Evolutionary conservation across 1,140 invertebrate species (phyloP), one percentile per base, ranked within the genome.

Genomic region (Parasteatoda tepidariorum): DNA sequence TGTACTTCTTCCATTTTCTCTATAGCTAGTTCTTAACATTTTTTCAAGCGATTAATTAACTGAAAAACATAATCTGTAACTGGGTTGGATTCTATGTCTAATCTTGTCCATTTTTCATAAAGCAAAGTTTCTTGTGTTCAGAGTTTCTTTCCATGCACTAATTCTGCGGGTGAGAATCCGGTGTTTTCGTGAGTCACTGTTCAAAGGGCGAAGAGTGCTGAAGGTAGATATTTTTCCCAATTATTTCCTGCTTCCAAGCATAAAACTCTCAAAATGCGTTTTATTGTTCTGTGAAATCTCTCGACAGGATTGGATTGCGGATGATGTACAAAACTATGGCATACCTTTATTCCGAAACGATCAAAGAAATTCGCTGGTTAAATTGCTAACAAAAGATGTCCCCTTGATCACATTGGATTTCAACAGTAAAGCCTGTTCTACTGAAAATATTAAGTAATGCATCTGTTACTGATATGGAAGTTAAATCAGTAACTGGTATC

Each of bases 61-160:
- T 41, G n/a, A n/a, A 76, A 76, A 6, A 62, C 57, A 11, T 76
- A 64, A 28, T 76, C 73, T 3, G 73, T 64, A 15, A 62, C 57
- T 24, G 22, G 31, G 24, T 24, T 66, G 4, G 22, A 7, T 64
- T 78, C 61, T 55, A 31, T 38, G 28, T 78, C 34, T n/a, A 26
- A 24, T 34, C 66, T 6, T 31, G 24, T 2, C 31, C n/a, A 66
- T 31, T 79, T 15, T 22, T 33, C 62, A 6, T 31, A 55, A 22
- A 79, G 24, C 13, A 79, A 34, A 15, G 55, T 67, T 15, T 55
- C 62, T 13, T 18, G 38, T 3, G 62, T 68, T n/a, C 38, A 18
- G 4, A 79, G 15, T 28, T 67, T 68, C 34, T 55, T 68, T 18
- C 76, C 76, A 18, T 79, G 30, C 0, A 68, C 76, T 30, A 79